A percentile compares a stretch with the other conserved stretches of the same genome.
phyloP scores from a whole-genome alignment of 1,140 invertebrate species.

The Hirudo medicinalis region DNA sequence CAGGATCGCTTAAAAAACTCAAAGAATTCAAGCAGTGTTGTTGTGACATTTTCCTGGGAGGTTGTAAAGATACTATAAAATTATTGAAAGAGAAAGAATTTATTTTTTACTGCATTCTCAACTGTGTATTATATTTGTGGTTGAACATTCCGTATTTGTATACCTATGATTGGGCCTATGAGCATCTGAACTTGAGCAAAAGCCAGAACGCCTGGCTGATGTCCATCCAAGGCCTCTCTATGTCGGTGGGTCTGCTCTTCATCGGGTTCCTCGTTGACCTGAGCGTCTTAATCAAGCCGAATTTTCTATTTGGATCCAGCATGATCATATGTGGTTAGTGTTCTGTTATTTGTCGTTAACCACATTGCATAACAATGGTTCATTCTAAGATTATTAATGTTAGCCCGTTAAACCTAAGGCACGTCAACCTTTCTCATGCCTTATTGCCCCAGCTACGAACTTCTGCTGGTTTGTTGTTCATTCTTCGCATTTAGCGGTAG shows the following conservation, averaged over 20 bases:
- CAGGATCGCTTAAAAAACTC: too few species aligned
- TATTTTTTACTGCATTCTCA: slow-evolving; percentile 17
- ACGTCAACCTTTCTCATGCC: slow-evolving; percentile 59
- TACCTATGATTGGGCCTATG: slow-evolving; percentile 14
- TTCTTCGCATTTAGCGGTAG: slow-evolving; percentile 72
- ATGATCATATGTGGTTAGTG: slow-evolving; percentile 3
- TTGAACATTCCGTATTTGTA: slow-evolving; percentile 22
- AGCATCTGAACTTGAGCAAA: slow-evolving; percentile 36
- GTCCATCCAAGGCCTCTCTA: slow-evolving; percentile 19
- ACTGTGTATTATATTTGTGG: slow-evolving; percentile 19
- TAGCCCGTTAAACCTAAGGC: slow-evolving; percentile 40
- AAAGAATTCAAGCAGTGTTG: background rate
- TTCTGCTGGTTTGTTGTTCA: slow-evolving; percentile 58
- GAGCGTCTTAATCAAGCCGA: slow-evolving; percentile 3
- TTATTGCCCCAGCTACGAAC: slow-evolving; percentile 54
- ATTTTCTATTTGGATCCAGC: slow-evolving; percentile 17
- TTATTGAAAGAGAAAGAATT: slow-evolving; percentile 11
- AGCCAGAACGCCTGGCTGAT: slow-evolving; percentile 11
- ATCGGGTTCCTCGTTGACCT: slow-evolving; percentile 20
- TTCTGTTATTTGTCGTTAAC: too few species aligned
- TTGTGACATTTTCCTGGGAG: background rate
- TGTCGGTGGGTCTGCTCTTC: slow-evolving; percentile 20
- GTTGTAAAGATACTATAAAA: background rate
- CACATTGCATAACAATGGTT: background rate
- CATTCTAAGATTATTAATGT: background rate